A percentile compares a stretch with the other conserved stretches of the same genome.
These are phyloP conservation scores for Perizoma flavofasciatum DNA, from an alignment of 2,888 invertebrate genomes.

Conservation along the genomic window DNA sequence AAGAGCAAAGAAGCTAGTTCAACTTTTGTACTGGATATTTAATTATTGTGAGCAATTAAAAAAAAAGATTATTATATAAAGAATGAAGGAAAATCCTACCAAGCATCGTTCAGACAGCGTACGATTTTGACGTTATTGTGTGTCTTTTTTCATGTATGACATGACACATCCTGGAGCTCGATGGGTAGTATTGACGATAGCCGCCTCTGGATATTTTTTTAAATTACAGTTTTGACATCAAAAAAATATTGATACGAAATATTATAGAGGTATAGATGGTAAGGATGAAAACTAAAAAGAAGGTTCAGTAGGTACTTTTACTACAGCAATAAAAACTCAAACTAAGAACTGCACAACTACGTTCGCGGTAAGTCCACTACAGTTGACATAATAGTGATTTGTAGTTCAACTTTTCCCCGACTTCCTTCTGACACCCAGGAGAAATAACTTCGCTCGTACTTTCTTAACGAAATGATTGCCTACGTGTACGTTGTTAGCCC, in stretches of 20 bases:
- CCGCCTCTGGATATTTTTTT: no score
- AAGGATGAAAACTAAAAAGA: no score
- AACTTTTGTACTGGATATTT: background rate
- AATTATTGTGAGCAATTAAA: background rate
- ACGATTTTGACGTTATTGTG: background rate
- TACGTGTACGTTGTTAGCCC: conserved; percentile 79
- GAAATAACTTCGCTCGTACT: conserved; percentile 77
- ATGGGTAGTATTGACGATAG: no score
- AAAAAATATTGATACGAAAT: no score
- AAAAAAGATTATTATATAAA: background rate
- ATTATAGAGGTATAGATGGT: no score
- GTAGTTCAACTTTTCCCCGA: conserved; percentile 58
- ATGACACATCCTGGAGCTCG: no score
- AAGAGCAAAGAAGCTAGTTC: conserved; percentile 5
- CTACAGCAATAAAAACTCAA: conserved; percentile 42
- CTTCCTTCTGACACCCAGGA: conserved; percentile 63
- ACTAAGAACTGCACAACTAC: conserved; percentile 39
- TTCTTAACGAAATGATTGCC: conserved; percentile 83
- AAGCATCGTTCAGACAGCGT: no score
- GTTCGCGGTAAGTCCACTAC: conserved; percentile 54
- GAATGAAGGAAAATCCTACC: background rate
- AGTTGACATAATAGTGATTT: conserved; percentile 74
- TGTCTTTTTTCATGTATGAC: no score
- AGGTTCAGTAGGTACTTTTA: background rate
- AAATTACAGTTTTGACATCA: no score